Evolutionary conservation across 2,888 invertebrate species (phyloP), one percentile per base, ranked within the genome.

Genomic region (Amphimallon solstitiale): DNA sequence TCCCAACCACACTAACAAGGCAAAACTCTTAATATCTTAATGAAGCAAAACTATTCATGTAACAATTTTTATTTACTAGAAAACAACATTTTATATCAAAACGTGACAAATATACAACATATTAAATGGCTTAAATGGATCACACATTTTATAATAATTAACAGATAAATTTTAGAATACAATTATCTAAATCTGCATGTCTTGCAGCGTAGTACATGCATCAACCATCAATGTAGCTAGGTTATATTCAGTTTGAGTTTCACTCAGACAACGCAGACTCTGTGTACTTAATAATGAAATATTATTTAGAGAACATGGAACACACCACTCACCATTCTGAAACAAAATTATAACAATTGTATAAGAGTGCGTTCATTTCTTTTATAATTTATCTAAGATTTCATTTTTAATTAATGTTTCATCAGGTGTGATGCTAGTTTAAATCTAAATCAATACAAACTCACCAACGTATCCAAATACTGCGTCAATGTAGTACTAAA

Each of bases 401-500:
- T n/a, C n/a, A n/a, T n/a, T n/a, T n/a, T n/a, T n/a, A n/a, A n/a
- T n/a, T n/a, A n/a, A n/a, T n/a, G n/a, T n/a, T n/a, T n/a, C n/a
- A n/a, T n/a, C n/a, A n/a, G n/a, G n/a, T n/a, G n/a, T n/a, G n/a
- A n/a, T n/a, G n/a, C n/a, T n/a, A n/a, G n/a, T n/a, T n/a, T n/a
- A n/a, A 5, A 14, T 35, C 10, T 3, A 17, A 15, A 45, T 15
- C 29, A 37, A 43, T 10, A 54, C 63, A 29, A 29, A 77, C 78
- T 84, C 81, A 90, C 90, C 79, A 89, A 83, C 66, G 84, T 85
- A 74, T 92, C 90, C 68, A 97, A 84, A 83, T 93, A 94, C 72
- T 88, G 87, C 46, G 91, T 89, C 0, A 96, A 83, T 21, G 89
- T 85, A 2, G 95, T 92, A 66, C 92, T 92, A 70, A 95, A 87